phyloP scores from a whole-genome alignment of 1,140 invertebrate genomes.

The Vanessa atalanta region DNA sequence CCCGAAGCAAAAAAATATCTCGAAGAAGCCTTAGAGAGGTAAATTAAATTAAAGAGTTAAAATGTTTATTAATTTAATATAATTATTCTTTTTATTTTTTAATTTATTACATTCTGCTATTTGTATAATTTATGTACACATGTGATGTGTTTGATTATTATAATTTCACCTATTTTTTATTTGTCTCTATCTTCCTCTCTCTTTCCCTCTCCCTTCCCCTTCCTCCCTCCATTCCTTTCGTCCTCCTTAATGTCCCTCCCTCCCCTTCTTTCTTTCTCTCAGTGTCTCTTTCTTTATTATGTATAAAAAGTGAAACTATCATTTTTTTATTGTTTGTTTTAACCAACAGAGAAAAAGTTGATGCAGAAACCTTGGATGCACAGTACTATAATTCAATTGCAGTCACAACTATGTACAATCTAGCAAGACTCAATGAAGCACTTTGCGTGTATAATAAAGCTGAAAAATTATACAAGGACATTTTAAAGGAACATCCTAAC shows the following conservation, averaged over 20 bases:
- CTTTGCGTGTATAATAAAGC: constrained; percentile 96
- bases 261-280: no score
- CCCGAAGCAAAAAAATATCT: constrained; percentile 92
- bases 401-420: constrained; percentile 98
- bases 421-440: constrained; percentile 96
- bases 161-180: no score
- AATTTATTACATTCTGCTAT: no score
- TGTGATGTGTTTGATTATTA: no score
- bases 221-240: no score
- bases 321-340: constrained; percentile 21
- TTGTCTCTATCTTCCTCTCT: no score
- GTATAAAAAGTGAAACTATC: neutral
- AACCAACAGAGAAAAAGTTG: constrained; percentile 86
- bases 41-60: neutral
- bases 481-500: constrained; percentile 98
- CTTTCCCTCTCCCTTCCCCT: no score
- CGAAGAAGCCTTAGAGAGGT: constrained; percentile 89
- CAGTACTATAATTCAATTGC: constrained; percentile 98
- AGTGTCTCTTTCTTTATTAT: no score
- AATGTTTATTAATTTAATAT: no score
- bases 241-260: no score
- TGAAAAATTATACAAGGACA: constrained; percentile 98
- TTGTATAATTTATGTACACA: no score
- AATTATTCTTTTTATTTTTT: no score
- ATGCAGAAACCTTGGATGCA: constrained; percentile 90